Base-by-base conservation (phyloP, 2,888 invertebrate genomes). In the Cerastis leucographa region DNA sequence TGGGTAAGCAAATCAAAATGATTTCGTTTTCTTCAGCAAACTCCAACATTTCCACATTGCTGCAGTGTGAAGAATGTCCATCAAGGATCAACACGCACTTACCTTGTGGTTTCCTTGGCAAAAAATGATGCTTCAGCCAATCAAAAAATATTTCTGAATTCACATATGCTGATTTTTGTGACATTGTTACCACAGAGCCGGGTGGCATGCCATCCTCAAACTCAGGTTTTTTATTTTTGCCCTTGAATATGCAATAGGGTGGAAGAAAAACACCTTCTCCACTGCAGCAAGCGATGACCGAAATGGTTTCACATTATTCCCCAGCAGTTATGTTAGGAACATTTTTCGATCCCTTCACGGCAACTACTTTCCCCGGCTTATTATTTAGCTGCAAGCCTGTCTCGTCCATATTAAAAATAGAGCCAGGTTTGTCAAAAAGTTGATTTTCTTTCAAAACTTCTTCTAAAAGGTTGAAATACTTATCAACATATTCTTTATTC, bases 281-380 rank as follows among this genome's bases (percentile, higher is more conserved):
- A 85, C 91, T 93, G 78, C 91, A 92, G 74, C 92, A 92, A 6
- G 88, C 90, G 44, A 92, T 35, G 35, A 93, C 66, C 5, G 91
- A 86, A 22, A 85, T 84, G 1, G 90, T 92, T 85, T 93, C 90
- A 9, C 90, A 90, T 76, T 90, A 88, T 87, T 93, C 91, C n/a
- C 84, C 88, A 25, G 90, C 91, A 44, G 92, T 92, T 17, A 88
- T 46, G n/a, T 73, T 78, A 40, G 87, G 81, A 42, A 93, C 90
- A 62, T 89, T 89, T 70, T 83, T 86, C 2, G 83, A 54, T 17
- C 85, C 84, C 54, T 85, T 85, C 75, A 73, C 40, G n/a, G 84
- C 86, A 14, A 86, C 35, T 29, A 85, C 86, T 22, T 83, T 51
- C 12, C 82, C 83, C 19, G 86, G 86, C 9, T 71, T 56, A 74